A percentile compares a stretch with the other conserved stretches of the same genome.
Conservation (phyloP, 64 coral and sea anemone species). For the Cladopsammia gracilis region DNA sequence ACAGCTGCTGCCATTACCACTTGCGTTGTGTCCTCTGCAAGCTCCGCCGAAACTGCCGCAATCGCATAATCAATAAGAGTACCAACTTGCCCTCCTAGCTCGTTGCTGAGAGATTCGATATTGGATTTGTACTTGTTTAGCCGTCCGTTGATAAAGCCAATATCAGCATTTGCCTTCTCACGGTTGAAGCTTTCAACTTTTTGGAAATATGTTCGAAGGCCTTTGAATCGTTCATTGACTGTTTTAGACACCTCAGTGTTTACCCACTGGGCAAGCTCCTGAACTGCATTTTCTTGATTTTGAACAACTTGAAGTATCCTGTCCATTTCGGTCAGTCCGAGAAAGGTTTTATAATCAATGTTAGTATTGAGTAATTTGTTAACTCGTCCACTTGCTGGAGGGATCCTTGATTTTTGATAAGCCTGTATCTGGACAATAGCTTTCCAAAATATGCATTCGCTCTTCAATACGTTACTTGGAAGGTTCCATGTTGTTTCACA, state of each 20-base stretch:
- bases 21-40: neutral
- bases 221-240: slow-evolving; percentile 1
- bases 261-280: neutral
- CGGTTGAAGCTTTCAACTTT: neutral
- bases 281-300: neutral
- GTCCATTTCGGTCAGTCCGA: neutral
- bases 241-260: neutral
- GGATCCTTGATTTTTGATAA: neutral
- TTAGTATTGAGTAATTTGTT: neutral
- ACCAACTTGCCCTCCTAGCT: neutral
- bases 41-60: neutral
- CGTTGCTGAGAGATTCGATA: neutral
- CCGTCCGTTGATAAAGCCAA: slow-evolving; percentile 2
- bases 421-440: neutral
- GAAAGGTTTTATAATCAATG: neutral
- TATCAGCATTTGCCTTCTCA: slow-evolving; percentile 6
- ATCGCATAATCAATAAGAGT: neutral
- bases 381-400: neutral
- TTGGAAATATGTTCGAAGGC: neutral
- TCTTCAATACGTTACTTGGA: neutral
- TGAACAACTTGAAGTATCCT: neutral
- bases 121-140: neutral
- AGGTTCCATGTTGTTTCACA: neutral
- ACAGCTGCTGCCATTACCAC: neutral
- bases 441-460: slow-evolving; percentile 13